Evolutionary conservation across 2,797 vertebrate genomes (phyloP).

Genomic region (Enteromius mattozi): DNA sequence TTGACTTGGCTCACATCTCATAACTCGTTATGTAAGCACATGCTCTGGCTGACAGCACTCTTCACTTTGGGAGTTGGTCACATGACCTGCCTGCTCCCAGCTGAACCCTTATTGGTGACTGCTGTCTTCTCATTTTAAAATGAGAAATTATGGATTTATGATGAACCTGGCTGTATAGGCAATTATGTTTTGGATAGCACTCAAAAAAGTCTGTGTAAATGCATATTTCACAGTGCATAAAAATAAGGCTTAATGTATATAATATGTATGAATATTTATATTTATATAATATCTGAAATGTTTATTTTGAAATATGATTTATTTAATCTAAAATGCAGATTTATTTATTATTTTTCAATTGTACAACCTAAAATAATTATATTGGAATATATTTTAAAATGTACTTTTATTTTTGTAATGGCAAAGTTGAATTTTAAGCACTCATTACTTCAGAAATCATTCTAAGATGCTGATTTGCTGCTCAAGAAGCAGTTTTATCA

Average conservation of each 20-base stretch:
- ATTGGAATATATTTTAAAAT: not conserved
- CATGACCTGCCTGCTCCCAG: not conserved
- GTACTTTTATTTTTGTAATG: not conserved
- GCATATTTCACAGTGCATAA: not conserved
- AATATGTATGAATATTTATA: too few relatives aligned
- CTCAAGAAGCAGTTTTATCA: too few relatives aligned
- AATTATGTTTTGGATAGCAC: not conserved
- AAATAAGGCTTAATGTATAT: not conserved
- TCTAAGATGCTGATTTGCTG: too few relatives aligned
- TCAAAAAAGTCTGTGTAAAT: not conserved
- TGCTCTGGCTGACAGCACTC: slow-evolving; percentile 22
- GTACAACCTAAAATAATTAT: too few relatives aligned
- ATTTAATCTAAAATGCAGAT: not conserved
- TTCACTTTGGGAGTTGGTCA: not conserved
- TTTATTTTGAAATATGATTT: not conserved
- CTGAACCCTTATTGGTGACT: not conserved
- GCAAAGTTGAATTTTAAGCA: not conserved
- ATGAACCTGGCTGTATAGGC: not conserved
- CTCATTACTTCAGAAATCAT: too few relatives aligned
- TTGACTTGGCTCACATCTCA: slow-evolving; percentile 16
- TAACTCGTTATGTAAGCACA: slow-evolving; percentile 8
- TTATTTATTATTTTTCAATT: too few relatives aligned
- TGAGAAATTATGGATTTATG: not conserved
- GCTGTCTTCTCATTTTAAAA: not conserved
- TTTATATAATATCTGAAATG: too few relatives aligned